These are phyloP conservation scores for Byasa hedistus DNA, from an alignment of 2,888 invertebrate species.

Conservation along the genomic window DNA sequence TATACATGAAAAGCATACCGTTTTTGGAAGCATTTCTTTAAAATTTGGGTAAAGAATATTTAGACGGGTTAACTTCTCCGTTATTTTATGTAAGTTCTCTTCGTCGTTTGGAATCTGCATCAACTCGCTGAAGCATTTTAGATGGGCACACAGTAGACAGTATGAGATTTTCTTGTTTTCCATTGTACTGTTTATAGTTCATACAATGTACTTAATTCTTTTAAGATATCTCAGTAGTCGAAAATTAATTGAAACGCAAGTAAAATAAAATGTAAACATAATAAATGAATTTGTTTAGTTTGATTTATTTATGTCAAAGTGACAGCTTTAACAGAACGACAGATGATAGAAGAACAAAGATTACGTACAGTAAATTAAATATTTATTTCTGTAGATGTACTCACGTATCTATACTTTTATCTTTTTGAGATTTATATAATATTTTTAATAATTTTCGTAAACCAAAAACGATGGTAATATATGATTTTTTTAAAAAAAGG, in stretches of 20 bases:
- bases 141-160: constrained; percentile 43
- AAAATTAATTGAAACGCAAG: neutral
- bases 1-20: constrained; percentile 53
- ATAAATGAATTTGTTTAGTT: neutral
- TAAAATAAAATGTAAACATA: constrained; percentile 1
- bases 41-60: constrained; percentile 21
- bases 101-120: constrained; percentile 8
- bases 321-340: too few species aligned
- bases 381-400: too few species aligned
- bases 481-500: too few species aligned
- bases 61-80: constrained; percentile 18
- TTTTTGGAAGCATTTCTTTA: constrained; percentile 21
- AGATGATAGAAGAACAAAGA: too few species aligned
- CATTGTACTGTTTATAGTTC: neutral
- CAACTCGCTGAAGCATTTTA: constrained; percentile 14
- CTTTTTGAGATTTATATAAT: too few species aligned
- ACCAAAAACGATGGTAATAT: too few species aligned
- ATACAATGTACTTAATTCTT: neutral
- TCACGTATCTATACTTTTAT: too few species aligned
- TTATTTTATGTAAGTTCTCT: constrained; percentile 1
- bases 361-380: too few species aligned
- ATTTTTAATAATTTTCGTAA: too few species aligned
- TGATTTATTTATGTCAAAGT: too few species aligned
- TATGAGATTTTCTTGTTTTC: constrained; percentile 35
- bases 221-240: neutral